Evolutionary conservation across 2,797 vertebrate species (phyloP).

Genomic region (Remorina albescens): DNA sequence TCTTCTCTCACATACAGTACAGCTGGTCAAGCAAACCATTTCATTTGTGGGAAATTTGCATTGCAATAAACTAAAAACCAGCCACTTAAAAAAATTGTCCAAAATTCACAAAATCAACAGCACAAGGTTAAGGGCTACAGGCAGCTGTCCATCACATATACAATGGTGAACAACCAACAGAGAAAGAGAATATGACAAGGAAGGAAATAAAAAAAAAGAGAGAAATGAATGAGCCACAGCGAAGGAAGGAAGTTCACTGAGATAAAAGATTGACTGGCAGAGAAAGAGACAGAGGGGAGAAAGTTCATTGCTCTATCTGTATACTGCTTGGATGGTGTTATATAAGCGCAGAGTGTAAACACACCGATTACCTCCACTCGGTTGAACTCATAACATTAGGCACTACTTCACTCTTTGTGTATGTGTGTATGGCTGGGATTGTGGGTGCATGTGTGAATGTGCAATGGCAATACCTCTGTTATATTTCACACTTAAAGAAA

Average conservation of each 20-base stretch:
- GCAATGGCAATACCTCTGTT: conserved; percentile 47
- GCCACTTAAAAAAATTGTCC: conserved; percentile 3
- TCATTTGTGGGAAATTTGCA: no score
- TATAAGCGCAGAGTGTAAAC: conserved; percentile 73
- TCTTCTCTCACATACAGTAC: neutral
- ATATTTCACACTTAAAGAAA: conserved; percentile 46
- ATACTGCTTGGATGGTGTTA: conserved; percentile 70
- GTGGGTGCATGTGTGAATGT: conserved; percentile 35
- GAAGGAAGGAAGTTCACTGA: conserved; percentile 69
- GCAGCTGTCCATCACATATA: neutral
- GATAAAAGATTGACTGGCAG: conserved; percentile 66
- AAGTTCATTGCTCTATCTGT: conserved; percentile 63
- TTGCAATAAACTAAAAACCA: conserved; percentile 12
- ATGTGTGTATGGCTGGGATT: conserved; percentile 24
- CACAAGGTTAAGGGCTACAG: neutral
- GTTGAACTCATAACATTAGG: conserved; percentile 69
- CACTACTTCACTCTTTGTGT: conserved; percentile 31
- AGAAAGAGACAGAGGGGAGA: conserved; percentile 45
- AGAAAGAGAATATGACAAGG: conserved; percentile 10
- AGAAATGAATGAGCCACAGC: conserved; percentile 52
- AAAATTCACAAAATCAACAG: conserved; percentile 9
- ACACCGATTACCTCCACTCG: conserved; percentile 75
- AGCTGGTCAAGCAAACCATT: no score
- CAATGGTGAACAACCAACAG: neutral
- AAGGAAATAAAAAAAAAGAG: conserved; percentile 56